These are phyloP conservation scores for Scomber japonicus DNA, from an alignment of 2,113 vertebrate species.

Conservation along the genomic window DNA sequence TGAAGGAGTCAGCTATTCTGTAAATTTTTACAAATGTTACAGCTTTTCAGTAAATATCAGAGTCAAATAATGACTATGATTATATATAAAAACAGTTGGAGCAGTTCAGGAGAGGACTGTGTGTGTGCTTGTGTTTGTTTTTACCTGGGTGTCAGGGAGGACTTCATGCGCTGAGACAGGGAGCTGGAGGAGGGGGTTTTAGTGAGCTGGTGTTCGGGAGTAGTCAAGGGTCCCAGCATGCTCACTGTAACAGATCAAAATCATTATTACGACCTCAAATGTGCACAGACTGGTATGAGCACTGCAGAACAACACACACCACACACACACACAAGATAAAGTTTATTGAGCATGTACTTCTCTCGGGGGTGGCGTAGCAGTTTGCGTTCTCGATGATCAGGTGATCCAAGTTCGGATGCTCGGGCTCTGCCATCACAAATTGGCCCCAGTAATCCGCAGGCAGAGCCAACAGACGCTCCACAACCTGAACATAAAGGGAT, in stretches of 20 bases:
- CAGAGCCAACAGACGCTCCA: constrained; percentile 91
- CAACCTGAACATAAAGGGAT: constrained; percentile 83
- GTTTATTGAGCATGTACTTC: constrained; percentile 81
- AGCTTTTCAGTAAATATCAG: background rate
- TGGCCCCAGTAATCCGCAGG: constrained; percentile 93
- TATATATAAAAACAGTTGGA: background rate
- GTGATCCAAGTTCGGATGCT: constrained; percentile 85
- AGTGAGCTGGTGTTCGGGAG: constrained; percentile 93
- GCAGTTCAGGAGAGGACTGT: background rate
- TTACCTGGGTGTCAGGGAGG: constrained; percentile 93
- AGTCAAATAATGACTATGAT: background rate
- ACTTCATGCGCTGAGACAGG: constrained; percentile 91
- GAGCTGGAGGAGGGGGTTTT: constrained; percentile 96
- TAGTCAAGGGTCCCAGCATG: constrained; percentile 94
- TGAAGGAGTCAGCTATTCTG: constrained; percentile 2
- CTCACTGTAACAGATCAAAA: constrained; percentile 85
- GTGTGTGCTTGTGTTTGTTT: constrained; percentile 48
- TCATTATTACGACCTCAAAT: background rate
- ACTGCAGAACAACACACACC: background rate
- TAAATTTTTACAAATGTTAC: background rate
- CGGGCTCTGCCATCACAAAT: constrained; percentile 89
- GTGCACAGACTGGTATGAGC: background rate
- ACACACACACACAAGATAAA: background rate
- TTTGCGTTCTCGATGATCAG: constrained; percentile 93
- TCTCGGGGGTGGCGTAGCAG: constrained; percentile 91